phyloP scores from a whole-genome alignment of 2,888 invertebrate species.

The Phytoseiulus persimilis region DNA sequence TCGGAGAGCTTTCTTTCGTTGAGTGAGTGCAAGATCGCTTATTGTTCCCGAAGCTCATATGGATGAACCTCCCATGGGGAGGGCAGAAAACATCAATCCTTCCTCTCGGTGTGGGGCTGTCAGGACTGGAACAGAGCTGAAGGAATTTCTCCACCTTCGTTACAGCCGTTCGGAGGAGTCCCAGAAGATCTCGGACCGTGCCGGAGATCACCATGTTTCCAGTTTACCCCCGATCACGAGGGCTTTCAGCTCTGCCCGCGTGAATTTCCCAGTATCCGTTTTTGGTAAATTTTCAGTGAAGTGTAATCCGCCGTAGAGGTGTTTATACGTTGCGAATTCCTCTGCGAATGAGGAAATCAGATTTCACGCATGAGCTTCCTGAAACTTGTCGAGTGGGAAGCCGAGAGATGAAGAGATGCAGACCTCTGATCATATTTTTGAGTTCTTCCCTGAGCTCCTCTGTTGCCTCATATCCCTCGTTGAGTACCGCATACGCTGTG shows the following conservation, averaged over 20 bases:
- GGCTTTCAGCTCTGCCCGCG: neutral
- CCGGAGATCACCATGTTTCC: neutral
- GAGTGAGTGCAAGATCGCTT: neutral
- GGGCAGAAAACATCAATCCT: no score
- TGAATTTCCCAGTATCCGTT: slow-evolving; percentile 25
- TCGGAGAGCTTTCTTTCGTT: neutral
- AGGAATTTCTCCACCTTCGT: no score
- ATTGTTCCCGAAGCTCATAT: no score
- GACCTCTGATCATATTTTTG: neutral
- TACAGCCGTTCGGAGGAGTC: no score
- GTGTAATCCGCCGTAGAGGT: slow-evolving; percentile 16
- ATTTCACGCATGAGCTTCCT: no score
- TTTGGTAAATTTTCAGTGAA: slow-evolving; percentile 18
- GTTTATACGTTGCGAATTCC: slow-evolving; percentile 14
- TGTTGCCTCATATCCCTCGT: neutral
- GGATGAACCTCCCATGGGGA: no score
- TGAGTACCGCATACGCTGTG: slow-evolving; percentile 9
- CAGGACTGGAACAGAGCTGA: no score
- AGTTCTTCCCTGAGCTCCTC: slow-evolving; percentile 25
- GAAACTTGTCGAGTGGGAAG: no score
- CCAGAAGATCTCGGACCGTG: neutral
- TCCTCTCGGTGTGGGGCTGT: no score
- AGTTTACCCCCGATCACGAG: neutral
- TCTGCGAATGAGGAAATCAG: neutral
- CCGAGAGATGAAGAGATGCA: neutral